Percentiles rank a stretch among this genome's conserved stretches.
These are phyloP conservation scores for Lycophotia porphyrea DNA, from an alignment of 2,888 invertebrate species.

Conservation along the genomic window DNA sequence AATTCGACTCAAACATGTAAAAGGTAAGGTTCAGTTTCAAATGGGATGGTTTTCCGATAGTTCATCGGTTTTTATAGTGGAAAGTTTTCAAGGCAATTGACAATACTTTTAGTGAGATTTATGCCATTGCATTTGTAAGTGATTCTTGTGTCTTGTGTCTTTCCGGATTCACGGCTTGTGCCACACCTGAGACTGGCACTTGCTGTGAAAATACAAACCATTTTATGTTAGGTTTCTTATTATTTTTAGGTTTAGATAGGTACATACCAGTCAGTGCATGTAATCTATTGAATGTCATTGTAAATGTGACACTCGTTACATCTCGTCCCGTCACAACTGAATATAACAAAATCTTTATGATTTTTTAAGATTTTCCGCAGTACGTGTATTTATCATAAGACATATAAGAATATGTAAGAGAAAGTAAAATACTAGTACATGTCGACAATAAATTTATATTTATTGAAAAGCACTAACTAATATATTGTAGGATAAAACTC, in stretches of 20 bases:
- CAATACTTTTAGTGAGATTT: constrained; percentile 40
- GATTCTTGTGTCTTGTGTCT: constrained; percentile 17
- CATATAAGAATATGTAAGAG: background rate
- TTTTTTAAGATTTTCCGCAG: background rate
- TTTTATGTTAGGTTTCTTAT: background rate
- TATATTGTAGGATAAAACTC: constrained; percentile 3
- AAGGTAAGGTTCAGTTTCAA: constrained; percentile 34
- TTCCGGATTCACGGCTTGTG: background rate
- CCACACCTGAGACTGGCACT: background rate
- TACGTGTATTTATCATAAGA: background rate
- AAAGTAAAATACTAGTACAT: background rate
- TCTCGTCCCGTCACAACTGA: background rate
- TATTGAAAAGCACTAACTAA: background rate
- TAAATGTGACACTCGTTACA: background rate
- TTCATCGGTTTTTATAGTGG: constrained; percentile 54
- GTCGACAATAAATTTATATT: background rate
- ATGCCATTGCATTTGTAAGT: constrained; percentile 28
- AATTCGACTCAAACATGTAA: constrained; percentile 5
- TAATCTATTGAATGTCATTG: background rate
- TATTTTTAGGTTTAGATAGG: background rate
- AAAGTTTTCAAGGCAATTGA: constrained; percentile 52
- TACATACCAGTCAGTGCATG: background rate
- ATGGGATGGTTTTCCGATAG: constrained; percentile 6
- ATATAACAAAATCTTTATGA: background rate
- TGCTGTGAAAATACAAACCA: background rate